Base-by-base conservation (phyloP, 1,140 invertebrate genomes). In the Mercenaria mercenaria region DNA sequence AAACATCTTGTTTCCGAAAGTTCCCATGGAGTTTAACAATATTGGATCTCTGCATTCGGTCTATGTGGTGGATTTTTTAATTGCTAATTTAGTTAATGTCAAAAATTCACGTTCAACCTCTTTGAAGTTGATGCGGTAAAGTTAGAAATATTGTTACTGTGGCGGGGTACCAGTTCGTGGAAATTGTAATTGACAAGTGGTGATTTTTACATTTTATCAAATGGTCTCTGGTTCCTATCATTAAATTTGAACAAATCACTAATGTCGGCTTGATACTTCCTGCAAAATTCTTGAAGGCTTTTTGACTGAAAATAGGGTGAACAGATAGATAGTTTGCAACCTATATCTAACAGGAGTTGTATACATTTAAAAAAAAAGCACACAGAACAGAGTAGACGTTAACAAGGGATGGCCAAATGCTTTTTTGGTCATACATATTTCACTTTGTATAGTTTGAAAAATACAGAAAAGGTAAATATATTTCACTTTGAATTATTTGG, bases 81-180 rank as follows among this genome's bases (percentile, higher is more conserved):
- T 88, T 81, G 64, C 47, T 81, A 81, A 88, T 88, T 88, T 80
- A 32, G 86, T 88, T 81, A 88, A 88, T 81, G 86, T 81, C 47
- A 64, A 79, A 88, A 80, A 59, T n/a, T 52, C 67, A 23, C 41
- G 41, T 34, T 74, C 13, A 11, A 4, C 13, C 23, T 37, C 83
- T 85, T 85, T 85, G 83, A 85, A 52, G 83, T 74, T 26, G 29
- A 23, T 47, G 67, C 15, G 15, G 69, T 74, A 37, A 50, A 85
- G 47, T 76, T 50, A 39, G 52, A 67, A 72, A 76, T 59, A 85
- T 29, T 50, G 34, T 56, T 39, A 26, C 41, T 76, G 52, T n/a
- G 64, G 26, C 67, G 37, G 34, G 83, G 80, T 23, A 82, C 32
- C 39, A 72, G 34, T 34, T 56, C 47, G 83, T 43, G 18, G 69